Conservation (phyloP, 2,888 invertebrate species). For the Dryobotodes eremita region DNA sequence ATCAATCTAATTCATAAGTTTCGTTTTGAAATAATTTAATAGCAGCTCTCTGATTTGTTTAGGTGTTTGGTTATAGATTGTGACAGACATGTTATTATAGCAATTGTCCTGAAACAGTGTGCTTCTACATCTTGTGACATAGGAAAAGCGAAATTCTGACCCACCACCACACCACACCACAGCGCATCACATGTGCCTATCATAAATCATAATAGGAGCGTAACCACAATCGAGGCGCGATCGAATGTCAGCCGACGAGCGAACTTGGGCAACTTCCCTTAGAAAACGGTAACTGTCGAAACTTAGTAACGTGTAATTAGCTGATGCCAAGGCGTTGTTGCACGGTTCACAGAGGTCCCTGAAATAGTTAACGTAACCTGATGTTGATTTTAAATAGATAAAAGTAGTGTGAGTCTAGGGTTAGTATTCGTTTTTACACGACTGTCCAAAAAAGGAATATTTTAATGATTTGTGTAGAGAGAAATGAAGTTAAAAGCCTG, state of each 20-base stretch:
- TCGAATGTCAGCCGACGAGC: conserved; percentile 56
- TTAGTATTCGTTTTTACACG: background rate
- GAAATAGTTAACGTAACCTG: conserved; percentile 35
- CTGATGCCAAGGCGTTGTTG: conserved; percentile 59
- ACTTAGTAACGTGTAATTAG: conserved; percentile 60
- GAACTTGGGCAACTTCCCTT: conserved; percentile 72
- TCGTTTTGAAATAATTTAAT: no score
- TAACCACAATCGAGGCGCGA: conserved; percentile 58
- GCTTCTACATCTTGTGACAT: no score
- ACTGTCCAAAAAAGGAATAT: background rate
- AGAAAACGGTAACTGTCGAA: conserved; percentile 68
- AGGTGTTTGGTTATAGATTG: no score
- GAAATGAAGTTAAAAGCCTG: background rate
- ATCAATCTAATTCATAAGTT: no score
- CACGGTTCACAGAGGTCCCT: conserved; percentile 38
- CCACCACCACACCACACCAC: no score
- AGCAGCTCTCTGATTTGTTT: no score
- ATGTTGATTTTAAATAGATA: background rate
- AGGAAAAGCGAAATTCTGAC: background rate
- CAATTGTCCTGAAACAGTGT: no score
- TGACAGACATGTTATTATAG: no score
- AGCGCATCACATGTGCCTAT: conserved; percentile 4
- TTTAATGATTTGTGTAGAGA: background rate
- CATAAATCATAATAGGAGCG: conserved; percentile 56
- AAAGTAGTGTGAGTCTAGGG: background rate